A percentile compares a stretch with the other conserved stretches of the same genome.
Evolutionary conservation across 2,797 vertebrate species (phyloP).

Genomic region (Sebastolobus alascanus): DNA sequence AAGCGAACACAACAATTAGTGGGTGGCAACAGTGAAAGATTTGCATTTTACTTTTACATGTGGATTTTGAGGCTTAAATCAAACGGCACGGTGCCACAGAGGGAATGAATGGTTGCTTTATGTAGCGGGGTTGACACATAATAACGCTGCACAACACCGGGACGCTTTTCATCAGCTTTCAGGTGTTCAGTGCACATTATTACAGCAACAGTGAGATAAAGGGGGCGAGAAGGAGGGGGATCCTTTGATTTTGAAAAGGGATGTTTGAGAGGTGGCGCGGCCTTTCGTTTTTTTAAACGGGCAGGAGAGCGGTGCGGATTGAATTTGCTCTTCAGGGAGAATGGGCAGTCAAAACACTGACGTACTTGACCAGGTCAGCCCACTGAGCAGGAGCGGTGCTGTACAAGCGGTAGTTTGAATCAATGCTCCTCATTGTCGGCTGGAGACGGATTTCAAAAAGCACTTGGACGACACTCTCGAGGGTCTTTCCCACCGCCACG

Average conservation of each 20-base stretch:
- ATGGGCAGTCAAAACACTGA: slow-evolving; percentile 79
- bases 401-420: slow-evolving; percentile 69
- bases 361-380: slow-evolving; percentile 78
- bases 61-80: slow-evolving; percentile 55
- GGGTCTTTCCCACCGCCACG: slow-evolving; percentile 74
- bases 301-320: slow-evolving; percentile 57
- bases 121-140: slow-evolving; percentile 47
- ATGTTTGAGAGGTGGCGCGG: slow-evolving; percentile 33
- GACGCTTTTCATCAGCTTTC: slow-evolving; percentile 63
- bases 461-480: slow-evolving; percentile 62
- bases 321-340: slow-evolving; percentile 76
- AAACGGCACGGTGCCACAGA: slow-evolving; percentile 35
- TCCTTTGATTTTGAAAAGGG: slow-evolving; percentile 40
- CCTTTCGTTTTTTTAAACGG: slow-evolving; percentile 49
- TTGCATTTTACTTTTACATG: slow-evolving; percentile 66
- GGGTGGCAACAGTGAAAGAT: slow-evolving; percentile 47
- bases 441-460: slow-evolving; percentile 71
- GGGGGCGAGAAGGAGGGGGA: not conserved
- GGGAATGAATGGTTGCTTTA: slow-evolving; percentile 72
- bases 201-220: slow-evolving; percentile 53
- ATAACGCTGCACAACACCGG: slow-evolving; percentile 43
- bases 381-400: slow-evolving; percentile 49
- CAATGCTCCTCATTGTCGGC: slow-evolving; percentile 81
- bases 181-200: slow-evolving; percentile 64
- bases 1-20: slow-evolving; percentile 55